Percentiles rank a stretch among this genome's conserved stretches.
phyloP scores from a whole-genome alignment of 1,140 invertebrate genomes.

The Agraylea sexmaculata region DNA sequence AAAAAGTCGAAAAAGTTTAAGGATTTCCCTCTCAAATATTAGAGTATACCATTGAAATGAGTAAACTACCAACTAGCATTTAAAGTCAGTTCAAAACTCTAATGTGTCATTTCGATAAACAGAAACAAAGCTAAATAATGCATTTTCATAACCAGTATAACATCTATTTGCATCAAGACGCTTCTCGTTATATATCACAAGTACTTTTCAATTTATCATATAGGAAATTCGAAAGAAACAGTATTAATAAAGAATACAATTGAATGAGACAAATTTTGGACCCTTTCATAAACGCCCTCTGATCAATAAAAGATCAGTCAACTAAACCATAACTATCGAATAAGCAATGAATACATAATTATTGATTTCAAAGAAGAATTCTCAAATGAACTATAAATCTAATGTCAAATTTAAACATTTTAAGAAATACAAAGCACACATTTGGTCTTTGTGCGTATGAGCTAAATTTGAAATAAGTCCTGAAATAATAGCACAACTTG shows the following conservation, averaged over 20 bases:
- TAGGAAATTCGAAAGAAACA: too few relatives aligned
- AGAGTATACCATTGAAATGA: neutral
- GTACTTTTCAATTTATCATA: too few relatives aligned
- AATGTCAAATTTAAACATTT: conserved; percentile 5
- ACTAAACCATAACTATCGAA: neutral
- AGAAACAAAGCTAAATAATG: conserved; percentile 4
- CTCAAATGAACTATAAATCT: conserved; percentile 3
- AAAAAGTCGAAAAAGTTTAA: too few relatives aligned
- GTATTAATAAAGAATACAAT: too few relatives aligned
- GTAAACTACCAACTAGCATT: neutral
- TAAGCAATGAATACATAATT: neutral
- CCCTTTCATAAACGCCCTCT: conserved; percentile 4
- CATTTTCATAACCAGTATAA: too few relatives aligned
- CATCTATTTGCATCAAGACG: too few relatives aligned
- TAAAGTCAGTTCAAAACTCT: too few relatives aligned
- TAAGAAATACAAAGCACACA: conserved; percentile 7
- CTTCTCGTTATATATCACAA: too few relatives aligned
- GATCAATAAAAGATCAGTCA: conserved; percentile 3
- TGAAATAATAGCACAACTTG: neutral
- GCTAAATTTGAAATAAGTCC: neutral
- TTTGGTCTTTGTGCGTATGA: neutral
- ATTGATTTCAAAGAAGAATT: conserved; percentile 3
- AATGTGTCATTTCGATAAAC: conserved; percentile 2
- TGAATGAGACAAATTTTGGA: conserved; percentile 6
- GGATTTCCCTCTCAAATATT: too few relatives aligned